Evolutionary conservation across 2,797 vertebrate genomes (phyloP), one percentile per base, ranked within the genome.

Genomic region (Aulostomus chinensis): DNA sequence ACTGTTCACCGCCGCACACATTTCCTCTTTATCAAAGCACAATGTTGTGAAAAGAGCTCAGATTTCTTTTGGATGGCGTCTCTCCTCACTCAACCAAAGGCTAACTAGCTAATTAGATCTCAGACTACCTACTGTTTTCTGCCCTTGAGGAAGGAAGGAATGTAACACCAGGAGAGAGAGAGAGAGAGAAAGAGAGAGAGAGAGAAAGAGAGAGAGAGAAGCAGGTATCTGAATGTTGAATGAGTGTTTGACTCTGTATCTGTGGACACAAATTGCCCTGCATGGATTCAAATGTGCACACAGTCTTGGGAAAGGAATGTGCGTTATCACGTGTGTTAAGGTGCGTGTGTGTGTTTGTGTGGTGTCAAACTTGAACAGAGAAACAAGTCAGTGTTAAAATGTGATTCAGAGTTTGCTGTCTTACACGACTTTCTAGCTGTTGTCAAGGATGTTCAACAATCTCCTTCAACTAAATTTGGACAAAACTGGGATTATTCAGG

Each of bases 391-490:
- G n/a, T n/a, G n/a, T n/a, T n/a, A n/a, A n/a, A n/a, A n/a, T n/a
- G n/a, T n/a, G n/a, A n/a, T n/a, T n/a, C n/a, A n/a, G n/a, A n/a
- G n/a, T n/a, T n/a, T n/a, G n/a, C n/a, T n/a, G n/a, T n/a, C n/a
- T n/a, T n/a, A n/a, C n/a, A n/a, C n/a, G n/a, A n/a, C n/a, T n/a
- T n/a, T n/a, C n/a, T n/a, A n/a, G n/a, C n/a, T n/a, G 46, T 56
- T 64, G 71, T 81, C 72, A 77, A 83, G 82, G 78, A 66, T 68
- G 75, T 73, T 77, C 69, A 58, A 64, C 56, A 60, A 64, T 77
- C 70, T 78, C 66, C 59, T 81, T 66, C 65, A 58, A 78, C 81
- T 84, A 73, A 74, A 86, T 85, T 70, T 83, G 76, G 80, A 81
- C 76, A 80, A 80, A 81, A 81, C 76, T 67, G 46, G 73, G 76